phyloP scores from a whole-genome alignment of 2,888 invertebrate species.

The Hypomecis atomaria region DNA sequence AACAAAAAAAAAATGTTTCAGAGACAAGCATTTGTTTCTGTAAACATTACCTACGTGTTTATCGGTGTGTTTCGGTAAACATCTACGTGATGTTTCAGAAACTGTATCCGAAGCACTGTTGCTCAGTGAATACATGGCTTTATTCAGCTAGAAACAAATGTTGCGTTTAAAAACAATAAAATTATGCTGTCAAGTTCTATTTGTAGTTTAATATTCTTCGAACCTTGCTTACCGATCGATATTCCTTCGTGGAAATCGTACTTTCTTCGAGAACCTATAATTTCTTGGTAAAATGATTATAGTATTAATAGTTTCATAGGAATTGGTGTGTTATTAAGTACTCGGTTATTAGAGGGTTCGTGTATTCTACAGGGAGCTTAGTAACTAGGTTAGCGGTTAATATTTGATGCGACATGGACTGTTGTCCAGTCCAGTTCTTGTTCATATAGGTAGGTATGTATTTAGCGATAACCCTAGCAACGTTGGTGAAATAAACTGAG shows the following conservation, averaged over 20 bases:
- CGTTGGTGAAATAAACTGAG: too few relatives aligned
- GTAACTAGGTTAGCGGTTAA: conserved; percentile 40
- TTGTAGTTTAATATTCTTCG: conserved; percentile 14
- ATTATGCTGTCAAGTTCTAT: background rate
- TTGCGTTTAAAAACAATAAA: background rate
- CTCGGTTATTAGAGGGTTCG: conserved; percentile 40
- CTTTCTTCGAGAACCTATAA: conserved; percentile 11
- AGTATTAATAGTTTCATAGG: conserved; percentile 35
- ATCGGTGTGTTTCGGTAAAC: too few relatives aligned
- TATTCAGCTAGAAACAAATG: too few relatives aligned
- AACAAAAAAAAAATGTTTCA: too few relatives aligned
- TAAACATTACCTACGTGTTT: too few relatives aligned
- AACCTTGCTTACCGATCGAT: conserved; percentile 22
- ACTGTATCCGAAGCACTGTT: too few relatives aligned
- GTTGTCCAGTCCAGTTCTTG: background rate
- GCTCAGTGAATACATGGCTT: too few relatives aligned
- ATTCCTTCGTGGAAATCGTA: background rate
- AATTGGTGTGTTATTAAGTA: conserved; percentile 31
- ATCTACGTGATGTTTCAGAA: too few relatives aligned
- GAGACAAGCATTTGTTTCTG: too few relatives aligned
- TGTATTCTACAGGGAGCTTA: conserved; percentile 37
- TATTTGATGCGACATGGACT: conserved; percentile 35
- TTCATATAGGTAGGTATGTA: background rate
- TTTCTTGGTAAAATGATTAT: conserved; percentile 32
- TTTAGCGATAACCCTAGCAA: background rate